Evolutionary conservation across 1,140 invertebrate species (phyloP).

Genomic region (Drosophila navojoa): DNA sequence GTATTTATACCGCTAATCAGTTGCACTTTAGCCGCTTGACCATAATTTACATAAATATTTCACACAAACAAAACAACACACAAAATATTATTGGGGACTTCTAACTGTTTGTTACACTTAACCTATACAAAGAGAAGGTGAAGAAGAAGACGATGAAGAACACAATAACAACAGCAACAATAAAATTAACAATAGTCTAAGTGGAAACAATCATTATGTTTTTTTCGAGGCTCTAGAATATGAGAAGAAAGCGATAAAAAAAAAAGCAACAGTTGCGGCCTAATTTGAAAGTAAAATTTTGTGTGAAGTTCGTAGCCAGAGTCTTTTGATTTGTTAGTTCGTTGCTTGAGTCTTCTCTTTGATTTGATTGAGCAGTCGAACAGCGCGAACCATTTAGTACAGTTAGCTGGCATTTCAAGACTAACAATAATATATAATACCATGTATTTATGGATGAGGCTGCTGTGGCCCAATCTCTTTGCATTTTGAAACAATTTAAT

Average conservation of each 20-base stretch:
- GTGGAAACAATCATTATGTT: conserved; percentile 63
- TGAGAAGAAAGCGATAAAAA: conserved; percentile 81
- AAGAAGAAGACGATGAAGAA: conserved; percentile 32
- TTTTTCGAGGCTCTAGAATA: conserved; percentile 38
- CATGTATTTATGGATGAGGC: conserved; percentile 54
- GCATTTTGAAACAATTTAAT: conserved; percentile 79
- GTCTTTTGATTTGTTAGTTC: conserved; percentile 31
- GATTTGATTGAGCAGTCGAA: conserved; percentile 28
- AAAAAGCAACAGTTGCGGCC: conserved; percentile 78
- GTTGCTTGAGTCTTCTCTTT: conserved; percentile 24
- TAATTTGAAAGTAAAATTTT: conserved; percentile 81
- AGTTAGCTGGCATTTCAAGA: conserved; percentile 70
- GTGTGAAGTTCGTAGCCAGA: conserved; percentile 13
- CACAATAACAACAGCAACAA: conserved; percentile 10
- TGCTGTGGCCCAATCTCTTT: conserved; percentile 37
- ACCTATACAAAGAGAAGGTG: conserved; percentile 63
- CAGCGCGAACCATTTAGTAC: conserved; percentile 43
- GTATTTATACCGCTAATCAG: conserved; percentile 76
- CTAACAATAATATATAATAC: conserved; percentile 65
- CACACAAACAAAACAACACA: conserved; percentile 56
- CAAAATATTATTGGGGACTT: conserved; percentile 74
- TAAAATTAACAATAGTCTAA: conserved; percentile 22
- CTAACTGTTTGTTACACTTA: conserved; percentile 78
- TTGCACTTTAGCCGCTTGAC: conserved; percentile 75
- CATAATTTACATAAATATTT: conserved; percentile 80